Base-by-base conservation (phyloP, 2,113 vertebrate genomes). In the Upupa epops region DNA sequence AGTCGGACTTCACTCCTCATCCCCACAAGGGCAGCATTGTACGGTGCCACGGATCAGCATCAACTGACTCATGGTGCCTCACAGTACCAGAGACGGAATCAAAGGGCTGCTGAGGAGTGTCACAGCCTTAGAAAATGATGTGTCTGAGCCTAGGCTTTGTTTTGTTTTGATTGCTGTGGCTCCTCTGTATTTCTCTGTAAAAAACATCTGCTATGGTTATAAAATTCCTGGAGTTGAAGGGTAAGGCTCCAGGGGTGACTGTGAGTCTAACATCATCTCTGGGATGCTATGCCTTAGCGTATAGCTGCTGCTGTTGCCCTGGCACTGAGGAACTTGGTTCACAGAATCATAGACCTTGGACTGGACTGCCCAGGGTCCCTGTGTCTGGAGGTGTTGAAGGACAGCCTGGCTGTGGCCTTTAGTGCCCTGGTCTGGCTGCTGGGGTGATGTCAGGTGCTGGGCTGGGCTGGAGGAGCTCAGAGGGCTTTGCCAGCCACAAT, bases 21-120 rank as follows among this genome's bases (percentile, higher is more conserved):
- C 68, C 52, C 37, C 37, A 96, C 93, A 97, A 96, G 77, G 60
- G 26, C 48, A 63, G 61, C 87, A 95, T 91, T 97, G 92, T 96
- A 16, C 76, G 88, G 9, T 13, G 31, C 77, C 59, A 75, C 71
- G 78, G 77, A 87, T 74, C 84, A 79, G 31, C 81, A 74, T 77
- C 82, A 88, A 65, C 83, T 54, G 76, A 55, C 56, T 68, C 54
- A 6, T 45, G 3, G 76, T 92, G 74, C 93, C 83, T 95, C 34
- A 14, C 70, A 10, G 93, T 90, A 95, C 88, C 74, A 92, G 70
- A 75, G 61, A 13, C 65, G 21, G 73, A 87, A 81, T 29, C 22
- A 31, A 87, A 88, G 58, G 54, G 86, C 63, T 88, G 54, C 56
- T 75, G 75, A 85, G 55, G 82, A 70, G 26, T 66, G 24, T 76